phyloP scores from a whole-genome alignment of 2,888 invertebrate species.

The Tanypteryx hageni region DNA sequence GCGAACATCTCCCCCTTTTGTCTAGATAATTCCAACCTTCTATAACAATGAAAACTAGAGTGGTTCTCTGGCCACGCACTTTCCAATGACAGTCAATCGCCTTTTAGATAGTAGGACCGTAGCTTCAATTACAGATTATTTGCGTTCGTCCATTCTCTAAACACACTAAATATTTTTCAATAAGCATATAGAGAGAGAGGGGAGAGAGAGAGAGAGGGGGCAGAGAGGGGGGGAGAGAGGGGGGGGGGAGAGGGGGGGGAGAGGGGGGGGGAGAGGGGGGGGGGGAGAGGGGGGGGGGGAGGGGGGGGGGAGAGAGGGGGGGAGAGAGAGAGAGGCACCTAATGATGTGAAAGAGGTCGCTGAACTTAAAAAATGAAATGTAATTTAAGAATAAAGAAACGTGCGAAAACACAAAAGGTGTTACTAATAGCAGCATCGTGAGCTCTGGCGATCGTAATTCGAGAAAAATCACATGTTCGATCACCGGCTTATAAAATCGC shows the following conservation, averaged over 20 bases:
- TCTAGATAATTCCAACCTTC: background rate
- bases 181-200: background rate
- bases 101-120: background rate
- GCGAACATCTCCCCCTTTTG: background rate
- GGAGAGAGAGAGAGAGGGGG: background rate
- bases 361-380: too few relatives aligned
- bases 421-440: too few relatives aligned
- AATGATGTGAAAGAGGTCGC: background rate
- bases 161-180: too few relatives aligned
- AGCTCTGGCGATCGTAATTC: too few relatives aligned
- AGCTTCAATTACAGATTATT: background rate
- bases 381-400: too few relatives aligned
- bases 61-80: too few relatives aligned
- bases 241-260: background rate
- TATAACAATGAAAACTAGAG: background rate
- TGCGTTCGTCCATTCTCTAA: background rate
- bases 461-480: too few relatives aligned
- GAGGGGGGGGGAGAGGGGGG: too few relatives aligned
- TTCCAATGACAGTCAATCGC: too few relatives aligned
- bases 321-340: background rate
- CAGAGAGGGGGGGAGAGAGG: background rate
- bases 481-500: too few relatives aligned
- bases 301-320: background rate
- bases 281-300: background rate
- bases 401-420: too few relatives aligned